Evolutionary conservation across 2,888 invertebrate genomes (phyloP).

Genomic region (Schizotus pectinicornis): DNA sequence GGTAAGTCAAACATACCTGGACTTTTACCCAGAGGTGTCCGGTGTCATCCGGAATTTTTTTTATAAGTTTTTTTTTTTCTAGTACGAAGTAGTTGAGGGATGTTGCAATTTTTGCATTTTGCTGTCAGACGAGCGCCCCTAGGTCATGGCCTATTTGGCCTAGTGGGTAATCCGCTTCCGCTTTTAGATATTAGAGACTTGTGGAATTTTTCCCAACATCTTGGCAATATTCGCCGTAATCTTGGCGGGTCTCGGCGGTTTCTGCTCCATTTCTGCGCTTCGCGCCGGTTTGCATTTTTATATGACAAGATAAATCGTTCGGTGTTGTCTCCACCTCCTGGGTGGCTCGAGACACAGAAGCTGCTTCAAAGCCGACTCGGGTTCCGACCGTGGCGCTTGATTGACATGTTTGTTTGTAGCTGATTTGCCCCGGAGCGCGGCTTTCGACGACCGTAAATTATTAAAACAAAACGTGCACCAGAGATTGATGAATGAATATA

Average conservation of each 20-base stretch:
- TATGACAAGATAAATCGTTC: conserved; percentile 24
- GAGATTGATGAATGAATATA: conserved; percentile 36
- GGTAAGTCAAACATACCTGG: too few relatives aligned
- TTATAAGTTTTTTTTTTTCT: too few relatives aligned
- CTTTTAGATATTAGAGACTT: too few relatives aligned
- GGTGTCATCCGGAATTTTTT: too few relatives aligned
- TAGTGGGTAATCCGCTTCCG: too few relatives aligned
- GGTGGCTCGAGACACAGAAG: conserved; percentile 10
- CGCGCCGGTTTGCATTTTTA: conserved; percentile 9
- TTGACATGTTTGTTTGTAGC: conserved; percentile 40
- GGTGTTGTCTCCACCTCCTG: conserved; percentile 15
- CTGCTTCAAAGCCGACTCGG: conserved; percentile 19
- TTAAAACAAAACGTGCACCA: conserved; percentile 33
- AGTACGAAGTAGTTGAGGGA: too few relatives aligned
- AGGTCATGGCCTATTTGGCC: too few relatives aligned
- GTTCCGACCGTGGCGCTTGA: conserved; percentile 22
- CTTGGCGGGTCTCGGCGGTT: too few relatives aligned
- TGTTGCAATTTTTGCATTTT: too few relatives aligned
- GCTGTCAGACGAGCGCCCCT: too few relatives aligned
- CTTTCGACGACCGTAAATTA: conserved; percentile 34
- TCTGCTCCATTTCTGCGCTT: conserved; percentile 10
- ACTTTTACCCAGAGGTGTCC: too few relatives aligned
- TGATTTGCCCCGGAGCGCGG: conserved; percentile 34
- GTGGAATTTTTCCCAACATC: neutral
- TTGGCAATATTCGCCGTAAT: neutral